These are phyloP conservation scores for Blera fallax DNA, from an alignment of 2,888 invertebrate genomes.

Conservation along the genomic window DNA sequence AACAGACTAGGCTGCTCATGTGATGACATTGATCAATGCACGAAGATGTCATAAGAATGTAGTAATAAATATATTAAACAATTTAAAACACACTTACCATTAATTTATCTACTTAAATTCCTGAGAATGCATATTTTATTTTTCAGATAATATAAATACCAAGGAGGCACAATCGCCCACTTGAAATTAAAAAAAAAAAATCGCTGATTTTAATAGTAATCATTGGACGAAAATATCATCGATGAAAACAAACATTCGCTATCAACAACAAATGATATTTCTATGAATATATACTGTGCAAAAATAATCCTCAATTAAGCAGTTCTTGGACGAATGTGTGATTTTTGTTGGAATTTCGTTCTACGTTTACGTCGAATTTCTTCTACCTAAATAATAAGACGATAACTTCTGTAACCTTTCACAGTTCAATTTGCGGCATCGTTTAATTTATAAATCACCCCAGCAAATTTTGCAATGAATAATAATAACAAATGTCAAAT, in stretches of 20 bases:
- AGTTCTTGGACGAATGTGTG: not conserved
- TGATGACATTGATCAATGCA: not conserved
- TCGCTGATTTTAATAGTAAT: not conserved
- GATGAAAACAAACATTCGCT: not conserved
- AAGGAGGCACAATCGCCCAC: not conserved
- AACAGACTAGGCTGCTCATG: not conserved
- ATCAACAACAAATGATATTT: constrained; percentile 6
- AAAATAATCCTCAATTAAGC: not conserved
- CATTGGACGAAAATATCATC: not conserved
- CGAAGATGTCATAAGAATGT: not conserved
- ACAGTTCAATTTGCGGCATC: not conserved
- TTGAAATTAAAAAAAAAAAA: not conserved
- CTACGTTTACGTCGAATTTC: not conserved
- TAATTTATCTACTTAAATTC: not conserved
- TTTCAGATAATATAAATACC: not conserved
- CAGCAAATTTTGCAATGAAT: constrained; percentile 16
- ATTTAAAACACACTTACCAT: not conserved
- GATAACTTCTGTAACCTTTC: constrained; percentile 25
- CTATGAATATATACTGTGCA: not conserved
- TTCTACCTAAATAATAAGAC: not conserved
- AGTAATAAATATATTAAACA: not conserved
- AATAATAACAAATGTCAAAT: constrained; percentile 9
- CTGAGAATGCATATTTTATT: not conserved
- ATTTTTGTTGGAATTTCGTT: not conserved
- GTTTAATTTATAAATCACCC: constrained; percentile 1